Conservation (phyloP, 1,140 invertebrate species). For the Subanguina moxae region DNA sequence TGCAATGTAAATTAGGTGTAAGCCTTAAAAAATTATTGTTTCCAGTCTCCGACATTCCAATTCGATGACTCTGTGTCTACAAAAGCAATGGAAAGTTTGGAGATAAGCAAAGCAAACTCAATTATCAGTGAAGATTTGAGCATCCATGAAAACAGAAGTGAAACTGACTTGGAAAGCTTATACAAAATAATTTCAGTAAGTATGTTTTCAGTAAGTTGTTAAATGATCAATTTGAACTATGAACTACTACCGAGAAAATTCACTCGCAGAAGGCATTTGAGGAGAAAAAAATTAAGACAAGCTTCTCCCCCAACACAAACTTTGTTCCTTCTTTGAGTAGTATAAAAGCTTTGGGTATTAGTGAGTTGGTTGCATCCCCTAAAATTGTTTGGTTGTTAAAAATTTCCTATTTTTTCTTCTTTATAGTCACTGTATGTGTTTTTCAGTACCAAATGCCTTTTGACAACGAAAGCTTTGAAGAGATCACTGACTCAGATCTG, state of each 20-base stretch:
- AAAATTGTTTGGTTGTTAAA: constrained; percentile 15
- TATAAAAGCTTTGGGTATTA: no score
- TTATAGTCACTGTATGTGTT: no score
- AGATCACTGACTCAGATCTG: constrained; percentile 34
- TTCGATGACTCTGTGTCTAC: constrained; percentile 42
- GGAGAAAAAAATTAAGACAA: no score
- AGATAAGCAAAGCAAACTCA: constrained; percentile 44
- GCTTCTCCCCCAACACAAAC: no score
- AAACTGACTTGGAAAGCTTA: constrained; percentile 11
- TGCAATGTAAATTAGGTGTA: not conserved
- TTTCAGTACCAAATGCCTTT: constrained; percentile 49
- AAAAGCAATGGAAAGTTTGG: constrained; percentile 24
- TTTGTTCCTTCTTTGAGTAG: no score
- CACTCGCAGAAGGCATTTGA: no score
- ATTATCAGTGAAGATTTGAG: constrained; percentile 34
- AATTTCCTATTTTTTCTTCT: no score
- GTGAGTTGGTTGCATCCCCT: no score
- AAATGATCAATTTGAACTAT: no score
- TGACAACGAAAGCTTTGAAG: constrained; percentile 38
- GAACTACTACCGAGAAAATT: no score
- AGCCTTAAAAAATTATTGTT: not conserved
- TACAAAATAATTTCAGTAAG: constrained; percentile 45
- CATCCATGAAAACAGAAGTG: constrained; percentile 21
- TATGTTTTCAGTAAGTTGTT: constrained; percentile 17
- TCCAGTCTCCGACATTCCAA: constrained; percentile 34